Evolutionary conservation across 2,113 vertebrate species (phyloP).

Genomic region (Mohoua ochrocephala): DNA sequence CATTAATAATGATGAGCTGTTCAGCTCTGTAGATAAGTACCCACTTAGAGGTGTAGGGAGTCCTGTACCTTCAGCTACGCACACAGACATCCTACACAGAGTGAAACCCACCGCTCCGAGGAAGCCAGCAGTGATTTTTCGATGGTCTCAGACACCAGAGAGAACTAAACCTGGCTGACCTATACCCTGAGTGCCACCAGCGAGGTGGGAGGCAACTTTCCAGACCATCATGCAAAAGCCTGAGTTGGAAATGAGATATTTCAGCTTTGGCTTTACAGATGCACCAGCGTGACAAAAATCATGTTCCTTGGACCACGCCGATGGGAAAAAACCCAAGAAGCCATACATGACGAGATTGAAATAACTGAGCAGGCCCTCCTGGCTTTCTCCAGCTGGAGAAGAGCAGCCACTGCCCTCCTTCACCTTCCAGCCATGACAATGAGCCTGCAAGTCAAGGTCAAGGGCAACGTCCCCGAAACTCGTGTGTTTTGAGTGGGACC

Average conservation of each 20-base stretch:
- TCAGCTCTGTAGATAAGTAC: neutral
- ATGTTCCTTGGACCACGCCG: rapidly evolving
- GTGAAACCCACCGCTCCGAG: neutral
- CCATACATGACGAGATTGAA: rapidly evolving
- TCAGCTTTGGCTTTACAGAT: neutral
- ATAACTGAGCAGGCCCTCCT: neutral
- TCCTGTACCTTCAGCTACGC: rapidly evolving
- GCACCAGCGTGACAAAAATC: neutral
- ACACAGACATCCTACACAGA: neutral
- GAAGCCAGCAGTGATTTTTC: neutral
- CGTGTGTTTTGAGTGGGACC: neutral
- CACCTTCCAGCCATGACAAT: neutral
- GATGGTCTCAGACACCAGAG: neutral
- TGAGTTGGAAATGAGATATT: neutral
- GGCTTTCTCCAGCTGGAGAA: neutral
- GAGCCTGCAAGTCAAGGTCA: neutral
- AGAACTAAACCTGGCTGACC: neutral
- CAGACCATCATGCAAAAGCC: neutral
- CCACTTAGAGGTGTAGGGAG: neutral
- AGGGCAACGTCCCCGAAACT: neutral
- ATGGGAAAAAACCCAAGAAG: neutral
- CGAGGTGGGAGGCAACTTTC: neutral
- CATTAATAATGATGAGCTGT: neutral
- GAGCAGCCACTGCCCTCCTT: neutral
- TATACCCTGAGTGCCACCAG: neutral